phyloP scores from a whole-genome alignment of 2,113 vertebrate genomes.

The Antechinus stuartii region DNA sequence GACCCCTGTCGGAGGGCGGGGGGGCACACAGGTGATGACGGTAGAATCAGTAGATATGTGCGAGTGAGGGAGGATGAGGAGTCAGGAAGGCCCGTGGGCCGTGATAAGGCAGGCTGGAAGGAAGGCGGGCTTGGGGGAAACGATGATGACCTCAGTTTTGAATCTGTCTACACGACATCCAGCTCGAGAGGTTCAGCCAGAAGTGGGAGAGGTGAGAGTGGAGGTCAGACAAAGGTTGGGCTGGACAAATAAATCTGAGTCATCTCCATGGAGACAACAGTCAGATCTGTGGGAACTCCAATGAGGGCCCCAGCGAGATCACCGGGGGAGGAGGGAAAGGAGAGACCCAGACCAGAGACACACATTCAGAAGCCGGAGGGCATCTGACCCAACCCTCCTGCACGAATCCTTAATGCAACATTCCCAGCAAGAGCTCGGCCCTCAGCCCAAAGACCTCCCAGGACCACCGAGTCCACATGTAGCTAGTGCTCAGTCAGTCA shows the following conservation, averaged over 20 bases:
- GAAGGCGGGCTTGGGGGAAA: not conserved
- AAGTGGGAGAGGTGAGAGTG: not conserved
- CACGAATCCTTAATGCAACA: not conserved
- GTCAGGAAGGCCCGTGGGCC: too few relatives aligned
- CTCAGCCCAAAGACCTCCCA: not conserved
- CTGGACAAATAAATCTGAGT: too few relatives aligned
- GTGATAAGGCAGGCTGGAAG: too few relatives aligned
- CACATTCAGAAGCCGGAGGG: not conserved
- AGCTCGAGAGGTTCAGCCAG: not conserved
- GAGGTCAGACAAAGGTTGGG: not conserved
- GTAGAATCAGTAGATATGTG: not conserved
- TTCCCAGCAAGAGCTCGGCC: not conserved
- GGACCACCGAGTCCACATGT: not conserved
- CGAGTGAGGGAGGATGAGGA: not conserved
- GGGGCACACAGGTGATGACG: not conserved
- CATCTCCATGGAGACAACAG: too few relatives aligned
- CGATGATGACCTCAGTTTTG: not conserved
- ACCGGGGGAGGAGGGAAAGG: not conserved
- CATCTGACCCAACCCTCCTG: not conserved
- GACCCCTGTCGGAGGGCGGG: too few relatives aligned
- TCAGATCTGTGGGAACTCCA: not conserved
- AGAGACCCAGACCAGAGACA: not conserved
- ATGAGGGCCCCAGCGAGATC: not conserved
- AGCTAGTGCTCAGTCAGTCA: not conserved
- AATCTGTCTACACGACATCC: not conserved